These are phyloP conservation scores for Lepas anatifera DNA, from an alignment of 2,888 invertebrate genomes.

Conservation along the genomic window DNA sequence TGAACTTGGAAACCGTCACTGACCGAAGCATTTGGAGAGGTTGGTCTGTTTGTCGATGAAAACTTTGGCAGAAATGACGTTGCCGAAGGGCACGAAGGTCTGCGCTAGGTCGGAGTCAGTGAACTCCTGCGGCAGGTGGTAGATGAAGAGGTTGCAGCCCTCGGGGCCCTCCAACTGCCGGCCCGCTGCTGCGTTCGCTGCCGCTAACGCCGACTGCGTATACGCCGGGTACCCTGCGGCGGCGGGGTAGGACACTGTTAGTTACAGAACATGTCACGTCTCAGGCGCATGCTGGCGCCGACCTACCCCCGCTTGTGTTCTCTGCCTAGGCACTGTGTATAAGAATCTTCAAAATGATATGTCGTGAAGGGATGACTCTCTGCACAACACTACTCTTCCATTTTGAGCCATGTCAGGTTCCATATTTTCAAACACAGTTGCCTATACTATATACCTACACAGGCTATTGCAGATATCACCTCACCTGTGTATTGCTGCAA, in stretches of 20 bases:
- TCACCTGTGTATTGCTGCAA: not conserved
- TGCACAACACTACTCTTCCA: too few relatives aligned
- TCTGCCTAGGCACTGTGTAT: too few relatives aligned
- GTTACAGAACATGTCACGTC: too few relatives aligned
- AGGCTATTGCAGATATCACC: too few relatives aligned
- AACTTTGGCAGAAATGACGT: conserved; percentile 97
- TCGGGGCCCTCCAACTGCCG: conserved; percentile 97
- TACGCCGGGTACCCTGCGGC: not conserved
- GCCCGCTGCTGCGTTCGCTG: conserved; percentile 27
- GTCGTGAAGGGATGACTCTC: too few relatives aligned
- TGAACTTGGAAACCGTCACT: too few relatives aligned
- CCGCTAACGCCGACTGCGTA: not conserved
- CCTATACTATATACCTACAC: too few relatives aligned
- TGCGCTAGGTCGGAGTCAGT: conserved; percentile 92
- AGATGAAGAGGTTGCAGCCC: conserved; percentile 97
- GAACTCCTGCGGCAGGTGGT: conserved; percentile 98
- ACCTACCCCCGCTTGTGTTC: too few relatives aligned
- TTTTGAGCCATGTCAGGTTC: too few relatives aligned
- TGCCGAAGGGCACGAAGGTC: conserved; percentile 95
- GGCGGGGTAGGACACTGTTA: not conserved
- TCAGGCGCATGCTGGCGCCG: too few relatives aligned
- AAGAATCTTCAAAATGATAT: too few relatives aligned
- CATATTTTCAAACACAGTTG: too few relatives aligned
- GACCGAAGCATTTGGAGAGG: conserved; percentile 93
- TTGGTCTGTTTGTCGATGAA: conserved; percentile 99